Percentiles rank a stretch among this genome's conserved stretches.
Conservation (phyloP, 2,888 invertebrate genomes). For the Amphimallon solstitiale region DNA sequence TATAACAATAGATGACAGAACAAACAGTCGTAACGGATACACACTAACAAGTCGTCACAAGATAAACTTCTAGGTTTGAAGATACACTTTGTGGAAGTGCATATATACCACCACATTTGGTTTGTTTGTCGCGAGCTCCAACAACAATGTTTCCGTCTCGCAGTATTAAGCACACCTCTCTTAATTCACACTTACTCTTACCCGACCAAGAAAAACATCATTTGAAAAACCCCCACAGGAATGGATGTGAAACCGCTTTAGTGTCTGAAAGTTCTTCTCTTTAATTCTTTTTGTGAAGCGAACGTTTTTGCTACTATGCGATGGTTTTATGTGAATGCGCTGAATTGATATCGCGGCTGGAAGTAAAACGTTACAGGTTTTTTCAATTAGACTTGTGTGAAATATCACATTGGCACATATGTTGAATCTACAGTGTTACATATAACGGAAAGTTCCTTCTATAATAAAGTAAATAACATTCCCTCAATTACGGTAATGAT, state of each 20-base stretch:
- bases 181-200: conserved; percentile 10
- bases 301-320: conserved; percentile 1
- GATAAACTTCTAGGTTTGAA: no score
- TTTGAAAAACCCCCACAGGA: not conserved
- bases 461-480: no score
- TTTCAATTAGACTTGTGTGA: conserved; percentile 6
- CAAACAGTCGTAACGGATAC: no score
- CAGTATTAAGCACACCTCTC: not conserved
- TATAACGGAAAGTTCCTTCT: not conserved
- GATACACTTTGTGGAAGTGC: no score
- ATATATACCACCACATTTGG: no score
- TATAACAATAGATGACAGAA: no score
- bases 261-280: conserved; percentile 5
- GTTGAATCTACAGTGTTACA: not conserved
- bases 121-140: no score
- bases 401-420: not conserved
- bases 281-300: not conserved
- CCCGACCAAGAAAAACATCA: not conserved
- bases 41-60: no score
- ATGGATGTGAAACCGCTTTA: not conserved
- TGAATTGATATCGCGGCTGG: conserved; percentile 1
- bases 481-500: no score
- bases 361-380: not conserved
- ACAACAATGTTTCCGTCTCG: not conserved
- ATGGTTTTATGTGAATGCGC: conserved; percentile 1